Base-by-base conservation (phyloP, 2,797 vertebrate genomes). In the Cygnus olor region DNA sequence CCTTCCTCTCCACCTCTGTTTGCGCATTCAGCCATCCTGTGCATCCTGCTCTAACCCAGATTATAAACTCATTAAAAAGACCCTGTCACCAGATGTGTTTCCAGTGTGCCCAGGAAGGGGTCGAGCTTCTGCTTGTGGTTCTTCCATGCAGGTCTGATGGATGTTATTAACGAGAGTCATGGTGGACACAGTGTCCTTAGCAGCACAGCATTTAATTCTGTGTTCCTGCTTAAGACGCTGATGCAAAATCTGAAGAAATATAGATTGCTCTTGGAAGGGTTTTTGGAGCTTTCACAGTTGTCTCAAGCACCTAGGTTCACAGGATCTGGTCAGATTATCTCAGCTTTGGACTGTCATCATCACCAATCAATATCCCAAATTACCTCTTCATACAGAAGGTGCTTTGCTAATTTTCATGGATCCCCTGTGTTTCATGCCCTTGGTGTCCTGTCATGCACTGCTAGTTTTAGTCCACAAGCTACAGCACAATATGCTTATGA, bases 361-460 rank as follows among this genome's bases (percentile, higher is more conserved):
- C 80, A 47, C n/a, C 76, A 42, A 70, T 90, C 70, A 51, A 32
- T 49, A 66, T 21, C 87, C 38, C 49, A 82, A 9, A 94, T 76
- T 65, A 69, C 61, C 32, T 80, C 84, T 54, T 78, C 76, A 34
- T 51, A 53, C 12, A 2, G 2, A 94, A 85, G 90, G 38, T 58
- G 53, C 81, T 86, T 64, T 89, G 84, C 79, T 96, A 85, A 94
- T 96, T 95, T 80, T 83, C 95, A 92, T 85, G 12, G 87, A 93
- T 95, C 91, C 93, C 73, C 81, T 68, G 88, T n/a, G 44, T 85
- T 94, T 64, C 90, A 89, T 95, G 96, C 77, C 96, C 97, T 96
- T 84, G 77, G 53, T 93, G 92, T 95, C 91, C 96, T 97, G 96
- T 98, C 96, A 97, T 74, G 96, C 96, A 84, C 94, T 36, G 92